Base-by-base conservation (phyloP, 2,113 vertebrate species). In the Salvelinus fontinalis region DNA sequence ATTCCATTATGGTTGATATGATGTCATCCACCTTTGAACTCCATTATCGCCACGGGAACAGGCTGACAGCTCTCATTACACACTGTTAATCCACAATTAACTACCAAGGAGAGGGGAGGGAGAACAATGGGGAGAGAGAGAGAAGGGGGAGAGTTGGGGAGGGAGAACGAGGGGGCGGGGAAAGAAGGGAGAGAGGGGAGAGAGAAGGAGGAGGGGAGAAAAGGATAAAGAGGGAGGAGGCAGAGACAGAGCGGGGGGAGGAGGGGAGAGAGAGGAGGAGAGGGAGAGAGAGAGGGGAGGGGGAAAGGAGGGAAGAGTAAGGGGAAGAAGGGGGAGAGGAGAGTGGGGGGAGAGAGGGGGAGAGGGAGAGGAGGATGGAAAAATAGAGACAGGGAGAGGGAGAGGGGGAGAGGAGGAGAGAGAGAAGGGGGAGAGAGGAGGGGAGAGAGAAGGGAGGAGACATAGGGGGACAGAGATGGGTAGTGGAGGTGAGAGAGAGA, bases 1-100 rank as follows among this genome's bases (percentile, higher is more conserved):
- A 90, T 90, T 90, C 89, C 88, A 92, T 90, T 90, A 90, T 90
- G 87, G 90, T 89, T 90, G 86, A 92, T 84, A 89, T 75, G 83
- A 89, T 90, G 88, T 87, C 88, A 89, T 84, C 87, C 88, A 90
- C 87, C 89, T 90, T 83, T 90, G 89, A 90, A 92, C 89, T 89
- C 87, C 81, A 90, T 90, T 92, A 92, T 92, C 89, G 85, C 83
- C 82, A 81, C 82, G 85, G 88, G 86, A 89, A 86, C 89, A 90
- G 85, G 75, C 83, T 84, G 88, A 89, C 89, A 88, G 85, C 86
- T 90, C 89, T 92, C 88, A 92, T 92, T 92, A 92, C 85, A 84
- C 84, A 89, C 87, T 84, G 86, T 88, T 92, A 92, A 92, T 92
- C 88, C 87, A 71, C 80, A 89, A 78, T 88, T 90, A 90, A 90